Evolutionary conservation across 2,888 invertebrate species (phyloP), one percentile per base, ranked within the genome.

Genomic region (Torymus tubicola): DNA sequence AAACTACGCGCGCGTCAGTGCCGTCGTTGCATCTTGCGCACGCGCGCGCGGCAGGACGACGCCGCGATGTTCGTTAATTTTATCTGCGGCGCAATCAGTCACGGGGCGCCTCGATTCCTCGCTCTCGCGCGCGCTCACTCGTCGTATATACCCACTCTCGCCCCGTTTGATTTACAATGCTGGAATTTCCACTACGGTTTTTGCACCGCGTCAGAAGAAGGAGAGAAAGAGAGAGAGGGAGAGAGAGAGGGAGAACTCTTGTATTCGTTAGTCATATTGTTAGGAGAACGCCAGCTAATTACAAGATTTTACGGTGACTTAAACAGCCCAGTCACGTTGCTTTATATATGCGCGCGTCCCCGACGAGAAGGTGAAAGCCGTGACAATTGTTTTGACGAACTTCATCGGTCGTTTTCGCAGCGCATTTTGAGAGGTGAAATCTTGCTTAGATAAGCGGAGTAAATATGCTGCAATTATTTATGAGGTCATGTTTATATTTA

Each of bases 11-110:
- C 42, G 5, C 5, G 31, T 31, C 31, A 31, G 31, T 5, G 31
- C 31, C 31, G 31, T 3, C 1, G 31, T 31, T 5, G 31, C 31
- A 31, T 31, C 31, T 2, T 31, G 68, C 18, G 14, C 42, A 16
- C 16, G 50, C 13, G 13, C 16, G 50, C 13, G 13, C 4, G 14
- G 57, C 31, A 16, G 53, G 42, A 12, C 24, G 69, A 42, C 71
- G 31, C n/a, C 78, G 14, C 31, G 14, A 52, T 55, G 65, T 74
- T 81, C 70, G 81, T 81, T 81, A 81, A 81, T 78, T 78, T 81
- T 81, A 78, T 78, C 78, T 12, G 67, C 70, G 42, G 4, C 61
- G 73, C 73, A 77, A 81, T 81, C 81, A 70, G 69, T 77, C 77
- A 68, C 58, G 58, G 61, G 53, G 12, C 53, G 42, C 68, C 55